These are phyloP conservation scores for Hyphantria cunea DNA, from an alignment of 1,140 invertebrate genomes.

Conservation along the genomic window DNA sequence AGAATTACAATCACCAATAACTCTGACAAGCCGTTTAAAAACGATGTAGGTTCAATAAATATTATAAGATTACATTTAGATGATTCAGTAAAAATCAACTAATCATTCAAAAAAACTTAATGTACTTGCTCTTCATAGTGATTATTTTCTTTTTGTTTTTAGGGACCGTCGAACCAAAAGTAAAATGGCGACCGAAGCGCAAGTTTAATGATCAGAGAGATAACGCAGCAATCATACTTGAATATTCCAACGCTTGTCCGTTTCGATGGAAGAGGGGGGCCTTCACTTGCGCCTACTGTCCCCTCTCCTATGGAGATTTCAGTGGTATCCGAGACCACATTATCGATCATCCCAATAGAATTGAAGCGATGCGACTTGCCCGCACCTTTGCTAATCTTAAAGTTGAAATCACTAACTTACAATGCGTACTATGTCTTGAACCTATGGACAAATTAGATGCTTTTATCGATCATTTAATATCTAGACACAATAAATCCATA, in stretches of 20 bases:
- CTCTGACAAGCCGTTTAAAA: no score
- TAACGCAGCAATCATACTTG: slow-evolving; percentile 68
- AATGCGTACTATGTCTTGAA: slow-evolving; percentile 56
- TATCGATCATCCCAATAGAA: slow-evolving; percentile 48
- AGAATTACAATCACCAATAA: no score
- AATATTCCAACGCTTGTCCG: slow-evolving; percentile 65
- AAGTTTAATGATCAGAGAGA: slow-evolving; percentile 71
- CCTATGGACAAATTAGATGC: slow-evolving; percentile 44
- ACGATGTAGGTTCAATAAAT: no score
- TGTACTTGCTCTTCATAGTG: slow-evolving; percentile 36
- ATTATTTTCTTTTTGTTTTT: slow-evolving; percentile 66
- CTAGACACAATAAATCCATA: slow-evolving; percentile 54
- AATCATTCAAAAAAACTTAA: background rate
- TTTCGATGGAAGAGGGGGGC: slow-evolving; percentile 66
- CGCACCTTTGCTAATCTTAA: slow-evolving; percentile 55
- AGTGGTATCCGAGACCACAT: slow-evolving; percentile 48
- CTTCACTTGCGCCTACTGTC: slow-evolving; percentile 64
- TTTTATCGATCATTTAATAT: slow-evolving; percentile 30
- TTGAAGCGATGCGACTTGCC: slow-evolving; percentile 52
- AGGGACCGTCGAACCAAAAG: slow-evolving; percentile 50
- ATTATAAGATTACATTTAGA: no score
- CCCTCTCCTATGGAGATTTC: slow-evolving; percentile 58
- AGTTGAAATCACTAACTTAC: slow-evolving; percentile 58
- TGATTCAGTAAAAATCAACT: no score
- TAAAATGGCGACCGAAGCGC: slow-evolving; percentile 65